Evolutionary conservation across 2,113 vertebrate genomes (phyloP), one percentile per base, ranked within the genome.

Genomic region (Dicaeum eximium): DNA sequence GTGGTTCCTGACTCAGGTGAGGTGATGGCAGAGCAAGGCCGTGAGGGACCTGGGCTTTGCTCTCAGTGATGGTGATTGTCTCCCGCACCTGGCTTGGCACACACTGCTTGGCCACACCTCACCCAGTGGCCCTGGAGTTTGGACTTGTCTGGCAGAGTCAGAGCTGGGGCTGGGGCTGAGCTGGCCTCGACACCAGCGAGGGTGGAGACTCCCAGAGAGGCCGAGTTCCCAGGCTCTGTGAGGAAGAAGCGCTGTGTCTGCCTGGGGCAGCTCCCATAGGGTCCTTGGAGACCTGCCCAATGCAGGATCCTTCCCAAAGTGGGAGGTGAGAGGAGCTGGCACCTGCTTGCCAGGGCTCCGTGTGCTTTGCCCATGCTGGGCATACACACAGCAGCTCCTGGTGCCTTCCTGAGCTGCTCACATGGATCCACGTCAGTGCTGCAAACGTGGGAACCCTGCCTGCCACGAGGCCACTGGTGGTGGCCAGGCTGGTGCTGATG

Each of bases 391-490:
- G 50, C 61, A 54, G 3, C 50, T 65, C 54, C 61, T 19, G 73
- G 31, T 14, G 16, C 40, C 7, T 1, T 17, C 78, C 2, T 7
- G 60, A 67, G 44, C 58, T 2, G 12, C 42, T 81, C 7, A 4
- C 10, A 0, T 1, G 24, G 57, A 6, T 44, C 40, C 57, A 4
- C 0, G 2, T 8, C 3, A 2, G 13, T 12, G 72, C 78, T 33
- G 51, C n/a, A 22, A 22, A 8, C 50, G 0, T 0, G 2, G 0
- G 11, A 66, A 6, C 48, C 50, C 50, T 40, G 62, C 56, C 42
- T 35, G 62, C 6, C 0, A 0, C 1, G 1, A 37, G 62, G 38
- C 37, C 33, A 0, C 0, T 1, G 22, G 31, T 12, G 35, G 40
- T 25, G 75, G 67, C 67, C 40, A 6, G 23, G 27, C 37, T 57